Evolutionary conservation across 2,113 vertebrate genomes (phyloP).

Genomic region (Gobiocypris rarus): DNA sequence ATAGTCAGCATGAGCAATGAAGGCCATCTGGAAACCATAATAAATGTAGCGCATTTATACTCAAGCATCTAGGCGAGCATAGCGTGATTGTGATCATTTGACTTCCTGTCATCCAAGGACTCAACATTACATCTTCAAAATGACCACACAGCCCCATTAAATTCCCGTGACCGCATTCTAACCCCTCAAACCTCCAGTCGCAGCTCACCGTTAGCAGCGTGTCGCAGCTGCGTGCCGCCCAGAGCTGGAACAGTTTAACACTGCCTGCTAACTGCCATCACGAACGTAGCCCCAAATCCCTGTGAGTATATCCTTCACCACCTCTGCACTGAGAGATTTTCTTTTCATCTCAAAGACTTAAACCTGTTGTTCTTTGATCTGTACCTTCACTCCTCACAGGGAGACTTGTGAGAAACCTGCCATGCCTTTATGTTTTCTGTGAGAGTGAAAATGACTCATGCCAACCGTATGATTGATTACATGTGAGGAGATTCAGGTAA

Average conservation of each 20-base stretch:
- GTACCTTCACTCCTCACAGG: slow-evolving; percentile 5
- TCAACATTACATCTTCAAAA: slow-evolving; percentile 44
- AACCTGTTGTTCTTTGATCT: slow-evolving; percentile 33
- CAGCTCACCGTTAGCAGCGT: slow-evolving; percentile 14
- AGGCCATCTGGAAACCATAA: slow-evolving; percentile 14
- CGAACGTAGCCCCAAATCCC: background rate
- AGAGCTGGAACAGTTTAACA: slow-evolving; percentile 46
- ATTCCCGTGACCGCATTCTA: slow-evolving; percentile 46
- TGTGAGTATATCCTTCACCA: slow-evolving; percentile 38
- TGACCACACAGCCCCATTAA: slow-evolving; percentile 41
- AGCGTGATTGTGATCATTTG: slow-evolving; percentile 36
- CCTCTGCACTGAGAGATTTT: background rate
- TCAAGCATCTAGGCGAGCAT: slow-evolving; percentile 10
- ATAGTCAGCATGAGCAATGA: background rate
- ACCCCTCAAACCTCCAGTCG: background rate
- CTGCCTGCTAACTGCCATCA: slow-evolving; percentile 34
- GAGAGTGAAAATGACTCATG: slow-evolving; percentile 1
- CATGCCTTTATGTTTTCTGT: background rate
- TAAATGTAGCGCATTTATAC: slow-evolving; percentile 26
- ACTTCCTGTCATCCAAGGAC: slow-evolving; percentile 47
- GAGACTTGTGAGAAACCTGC: background rate
- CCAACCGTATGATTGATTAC: slow-evolving; percentile 17
- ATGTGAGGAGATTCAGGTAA: background rate
- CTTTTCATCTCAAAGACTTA: slow-evolving; percentile 5
- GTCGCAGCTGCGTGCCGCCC: slow-evolving; percentile 37